phyloP scores from a whole-genome alignment of 2,797 vertebrate genomes.

The Megaceryle alcyon region DNA sequence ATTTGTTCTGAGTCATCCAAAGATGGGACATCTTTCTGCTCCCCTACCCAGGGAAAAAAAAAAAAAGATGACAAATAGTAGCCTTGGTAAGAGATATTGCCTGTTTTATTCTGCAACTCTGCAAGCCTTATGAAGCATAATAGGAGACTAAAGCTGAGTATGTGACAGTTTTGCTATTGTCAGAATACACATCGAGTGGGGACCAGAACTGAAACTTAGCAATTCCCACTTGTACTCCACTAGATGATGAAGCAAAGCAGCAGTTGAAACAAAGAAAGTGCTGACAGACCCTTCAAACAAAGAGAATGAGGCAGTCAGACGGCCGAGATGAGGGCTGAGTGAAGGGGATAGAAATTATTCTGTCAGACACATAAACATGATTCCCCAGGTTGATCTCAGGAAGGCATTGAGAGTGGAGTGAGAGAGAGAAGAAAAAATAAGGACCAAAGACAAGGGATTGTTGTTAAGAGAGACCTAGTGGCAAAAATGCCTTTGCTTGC shows the following conservation, averaged over 20 bases:
- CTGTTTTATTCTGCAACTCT: not conserved
- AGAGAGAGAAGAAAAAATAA: not conserved
- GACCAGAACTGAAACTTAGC: not conserved
- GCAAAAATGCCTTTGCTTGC: not conserved
- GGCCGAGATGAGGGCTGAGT: not conserved
- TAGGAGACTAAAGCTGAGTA: not conserved
- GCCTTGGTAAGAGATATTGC: not conserved
- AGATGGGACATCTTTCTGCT: not conserved
- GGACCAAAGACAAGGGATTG: not conserved
- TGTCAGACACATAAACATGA: accelerated
- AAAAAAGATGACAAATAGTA: not conserved
- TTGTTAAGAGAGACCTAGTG: not conserved
- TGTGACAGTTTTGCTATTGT: not conserved
- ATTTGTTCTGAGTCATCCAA: not conserved
- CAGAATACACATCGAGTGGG: not conserved
- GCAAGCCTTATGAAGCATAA: not conserved
- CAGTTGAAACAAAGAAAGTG: slow-evolving; percentile 8
- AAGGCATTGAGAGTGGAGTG: not conserved
- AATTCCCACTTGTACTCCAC: not conserved
- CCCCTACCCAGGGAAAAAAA: not conserved
- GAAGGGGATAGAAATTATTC: not conserved
- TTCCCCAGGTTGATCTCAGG: not conserved
- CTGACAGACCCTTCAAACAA: slow-evolving; percentile 18
- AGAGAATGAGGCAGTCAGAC: not conserved
- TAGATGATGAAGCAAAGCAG: slow-evolving; percentile 1